phyloP scores from a whole-genome alignment of 2,888 invertebrate species.

The Desoria tigrina region DNA sequence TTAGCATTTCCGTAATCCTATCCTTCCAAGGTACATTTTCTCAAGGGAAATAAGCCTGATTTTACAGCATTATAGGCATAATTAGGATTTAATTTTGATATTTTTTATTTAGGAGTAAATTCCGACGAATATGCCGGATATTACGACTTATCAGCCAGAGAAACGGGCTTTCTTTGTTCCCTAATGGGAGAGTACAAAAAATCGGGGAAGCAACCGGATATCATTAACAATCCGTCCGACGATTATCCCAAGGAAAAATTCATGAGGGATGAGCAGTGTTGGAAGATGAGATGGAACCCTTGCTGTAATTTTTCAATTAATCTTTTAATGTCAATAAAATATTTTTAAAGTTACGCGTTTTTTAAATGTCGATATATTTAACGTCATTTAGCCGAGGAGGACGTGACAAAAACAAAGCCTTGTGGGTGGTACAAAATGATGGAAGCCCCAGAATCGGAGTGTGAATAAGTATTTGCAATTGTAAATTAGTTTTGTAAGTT shows the following conservation, averaged over 20 bases:
- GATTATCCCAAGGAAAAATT: constrained; percentile 15
- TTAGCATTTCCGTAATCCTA: too few species aligned
- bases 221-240: constrained; percentile 20
- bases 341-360: background rate
- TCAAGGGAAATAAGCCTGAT: too few species aligned
- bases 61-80: too few species aligned
- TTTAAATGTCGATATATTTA: too few species aligned
- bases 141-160: constrained; percentile 36
- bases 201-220: constrained; percentile 36
- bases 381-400: constrained; percentile 6
- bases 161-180: constrained; percentile 33
- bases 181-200: constrained; percentile 36
- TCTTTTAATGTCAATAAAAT: background rate
- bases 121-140: constrained; percentile 24
- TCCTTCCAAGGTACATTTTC: too few species aligned
- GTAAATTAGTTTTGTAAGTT: too few species aligned
- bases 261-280: constrained; percentile 29
- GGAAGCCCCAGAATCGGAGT: constrained; percentile 24
- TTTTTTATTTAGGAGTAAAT: too few species aligned
- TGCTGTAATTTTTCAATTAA: constrained; percentile 30
- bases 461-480: constrained; percentile 13
- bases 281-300: constrained; percentile 36
- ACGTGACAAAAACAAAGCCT: constrained; percentile 25
- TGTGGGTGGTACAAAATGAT: constrained; percentile 43
- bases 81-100: too few species aligned